Base-by-base conservation (phyloP, 2,797 vertebrate genomes). In the Streptopelia turtur region DNA sequence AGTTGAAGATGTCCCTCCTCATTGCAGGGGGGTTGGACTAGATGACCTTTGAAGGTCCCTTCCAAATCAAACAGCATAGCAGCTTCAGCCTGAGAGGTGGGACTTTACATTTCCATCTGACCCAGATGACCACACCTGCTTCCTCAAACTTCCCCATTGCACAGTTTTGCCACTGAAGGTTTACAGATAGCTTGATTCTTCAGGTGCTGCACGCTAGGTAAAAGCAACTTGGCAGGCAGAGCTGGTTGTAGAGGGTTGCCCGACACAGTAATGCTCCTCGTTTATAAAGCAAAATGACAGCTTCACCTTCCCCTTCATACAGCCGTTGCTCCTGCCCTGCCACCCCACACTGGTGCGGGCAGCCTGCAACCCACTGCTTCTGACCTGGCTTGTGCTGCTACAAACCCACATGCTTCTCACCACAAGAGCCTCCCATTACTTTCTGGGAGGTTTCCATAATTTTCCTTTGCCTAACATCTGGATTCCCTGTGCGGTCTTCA, bases 271-370 rank as follows among this genome's bases (percentile, higher is more conserved):
- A 5, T n/a, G 21, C 5, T 74, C 22, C 56, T 83, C 61, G 25
- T 16, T 41, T 24, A 11, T 0, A 21, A 65, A 35, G 17, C 20
- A 63, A 33, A 82, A 39, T 16, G n/a, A 30, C 14, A 39, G 1
- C 15, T 4, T 57, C 33, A 28, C 28, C 8, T 22, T 87, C 16
- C 10, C 12, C 22, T 75, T 86, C 61, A 13, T 14, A 27, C 24
- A 85, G 27, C 6, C 52, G 5, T 41, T 0, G 0, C 15, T 79
- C 28, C 63, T 74, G 63, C 24, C 27, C 39, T 79, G 43, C 16
- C n/a, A 16, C 23, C 11, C 52, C 60, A 41, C 0, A 0, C 47
- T 63, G 56, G 3, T n/a, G 27, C 0, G 0, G 57, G 10, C 41
- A 43, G 13, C 22, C 43, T 55, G 55, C 1, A 6, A 28, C 20